A percentile compares a stretch with the other conserved stretches of the same genome.
These are phyloP conservation scores for Copsychus sechellarum DNA, from an alignment of 2,113 vertebrate species.

Conservation along the genomic window DNA sequence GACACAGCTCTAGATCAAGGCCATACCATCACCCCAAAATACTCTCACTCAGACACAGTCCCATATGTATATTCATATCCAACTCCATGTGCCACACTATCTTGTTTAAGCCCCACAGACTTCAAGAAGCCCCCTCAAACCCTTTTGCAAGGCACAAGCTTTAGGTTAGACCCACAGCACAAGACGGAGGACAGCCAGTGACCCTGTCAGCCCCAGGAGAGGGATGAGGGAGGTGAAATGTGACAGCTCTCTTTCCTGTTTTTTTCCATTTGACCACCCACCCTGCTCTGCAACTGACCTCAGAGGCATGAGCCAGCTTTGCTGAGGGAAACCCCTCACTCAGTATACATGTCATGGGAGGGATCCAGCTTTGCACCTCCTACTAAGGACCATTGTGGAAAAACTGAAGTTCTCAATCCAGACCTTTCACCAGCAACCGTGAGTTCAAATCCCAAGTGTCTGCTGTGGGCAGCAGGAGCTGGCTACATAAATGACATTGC, in stretches of 20 bases:
- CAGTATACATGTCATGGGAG: background rate
- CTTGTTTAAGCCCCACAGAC: background rate
- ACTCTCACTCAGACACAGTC: background rate
- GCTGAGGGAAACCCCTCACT: background rate
- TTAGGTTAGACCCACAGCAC: background rate
- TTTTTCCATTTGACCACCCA: background rate
- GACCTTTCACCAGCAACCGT: background rate
- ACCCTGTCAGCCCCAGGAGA: background rate
- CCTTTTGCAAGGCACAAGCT: background rate
- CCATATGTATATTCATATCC: background rate
- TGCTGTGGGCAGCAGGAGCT: background rate
- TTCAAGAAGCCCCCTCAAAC: background rate
- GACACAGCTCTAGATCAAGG: background rate
- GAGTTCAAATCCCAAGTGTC: background rate
- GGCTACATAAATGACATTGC: background rate
- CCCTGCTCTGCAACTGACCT: background rate
- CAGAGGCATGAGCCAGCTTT: background rate
- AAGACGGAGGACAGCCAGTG: background rate
- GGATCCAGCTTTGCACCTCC: background rate
- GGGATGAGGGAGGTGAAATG: background rate
- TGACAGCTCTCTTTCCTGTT: background rate
- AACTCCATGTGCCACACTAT: accelerated
- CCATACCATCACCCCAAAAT: background rate
- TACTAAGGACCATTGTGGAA: background rate
- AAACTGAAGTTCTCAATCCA: background rate